These are phyloP conservation scores for Paralichthys olivaceus DNA, from an alignment of 2,113 vertebrate species.

Conservation along the genomic window DNA sequence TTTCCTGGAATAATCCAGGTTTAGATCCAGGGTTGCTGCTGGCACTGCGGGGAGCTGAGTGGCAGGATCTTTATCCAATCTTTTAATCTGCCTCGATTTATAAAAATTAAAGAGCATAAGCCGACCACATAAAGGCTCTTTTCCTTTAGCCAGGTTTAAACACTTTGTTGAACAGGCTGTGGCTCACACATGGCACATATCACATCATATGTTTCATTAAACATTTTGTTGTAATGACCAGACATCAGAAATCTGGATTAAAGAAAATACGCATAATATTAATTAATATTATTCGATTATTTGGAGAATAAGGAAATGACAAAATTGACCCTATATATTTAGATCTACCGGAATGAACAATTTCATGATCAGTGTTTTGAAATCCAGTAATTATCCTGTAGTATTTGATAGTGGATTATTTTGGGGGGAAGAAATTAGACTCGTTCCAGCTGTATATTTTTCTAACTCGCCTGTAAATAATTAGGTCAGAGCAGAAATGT, in stretches of 20 bases:
- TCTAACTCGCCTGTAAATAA: conserved; percentile 64
- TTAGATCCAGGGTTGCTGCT: conserved; percentile 68
- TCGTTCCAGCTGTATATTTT: conserved; percentile 46
- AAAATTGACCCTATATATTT: background rate
- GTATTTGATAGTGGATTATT: conserved; percentile 28
- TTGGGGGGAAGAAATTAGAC: conserved; percentile 11
- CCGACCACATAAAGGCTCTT: conserved; percentile 38
- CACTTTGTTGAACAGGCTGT: background rate
- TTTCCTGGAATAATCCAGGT: conserved; percentile 73
- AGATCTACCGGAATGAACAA: background rate
- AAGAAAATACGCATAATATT: background rate
- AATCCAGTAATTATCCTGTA: background rate
- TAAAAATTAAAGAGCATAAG: conserved; percentile 74
- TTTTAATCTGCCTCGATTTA: conserved; percentile 80
- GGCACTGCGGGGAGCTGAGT: conserved; percentile 64
- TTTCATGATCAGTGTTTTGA: background rate
- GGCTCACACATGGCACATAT: background rate
- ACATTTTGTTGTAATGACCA: background rate
- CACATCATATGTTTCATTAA: background rate
- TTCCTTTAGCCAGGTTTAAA: conserved; percentile 31
- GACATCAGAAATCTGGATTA: background rate
- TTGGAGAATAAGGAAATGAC: background rate
- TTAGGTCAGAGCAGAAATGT: conserved; percentile 69
- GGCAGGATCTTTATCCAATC: conserved; percentile 77
- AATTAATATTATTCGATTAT: background rate